Base-by-base conservation (phyloP, 2,113 vertebrate species). In the Emydura subglobosa region DNA sequence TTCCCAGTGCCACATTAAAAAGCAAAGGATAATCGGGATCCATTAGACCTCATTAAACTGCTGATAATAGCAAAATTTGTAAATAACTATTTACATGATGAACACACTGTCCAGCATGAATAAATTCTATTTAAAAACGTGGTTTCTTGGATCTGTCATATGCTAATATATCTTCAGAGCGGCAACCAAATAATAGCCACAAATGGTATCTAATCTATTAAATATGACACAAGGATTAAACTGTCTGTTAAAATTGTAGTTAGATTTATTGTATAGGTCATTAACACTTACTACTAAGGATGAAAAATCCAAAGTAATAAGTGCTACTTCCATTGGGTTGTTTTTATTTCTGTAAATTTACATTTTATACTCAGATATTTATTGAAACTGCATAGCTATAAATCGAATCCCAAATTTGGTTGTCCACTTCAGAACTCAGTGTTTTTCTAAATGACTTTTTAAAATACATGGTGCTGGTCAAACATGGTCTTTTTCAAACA, bases 21-120 rank as follows among this genome's bases (percentile, higher is more conserved):
- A 86, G 65, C 90, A 86, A 88, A 50, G 22, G 94, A 93, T 95
- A 94, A 95, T 97, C 96, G 90, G 92, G 84, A 81, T 93, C 85
- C 95, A 94, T 97, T 95, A 97, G 95, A 94, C 87, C 88, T 96
- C 94, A 74, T 97, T 96, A 96, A 94, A 95, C 79, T 90, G 47
- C 92, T 93, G 90, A 96, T 96, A 96, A 98, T 94, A 94, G 55
- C 87, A 94, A 90, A 83, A 88, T 44, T 85, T 78, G 90, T 55
- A 29, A 92, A 88, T 86, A 61, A 34, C 57, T 44, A 84, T 96
- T 96, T 96, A 92, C 51, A 83, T 95, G 95, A 92, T 86, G 86
- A 72, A 82, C 3, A 12, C 50, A 12, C 31, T 34, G 90, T 68
- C 89, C 82, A 21, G 12, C 2, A 22, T 50, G 89, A 95, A 81